Percentiles rank a stretch among this genome's conserved stretches.
Evolutionary conservation across 1,140 invertebrate species (phyloP).

Genomic region (Bombus picipes): DNA sequence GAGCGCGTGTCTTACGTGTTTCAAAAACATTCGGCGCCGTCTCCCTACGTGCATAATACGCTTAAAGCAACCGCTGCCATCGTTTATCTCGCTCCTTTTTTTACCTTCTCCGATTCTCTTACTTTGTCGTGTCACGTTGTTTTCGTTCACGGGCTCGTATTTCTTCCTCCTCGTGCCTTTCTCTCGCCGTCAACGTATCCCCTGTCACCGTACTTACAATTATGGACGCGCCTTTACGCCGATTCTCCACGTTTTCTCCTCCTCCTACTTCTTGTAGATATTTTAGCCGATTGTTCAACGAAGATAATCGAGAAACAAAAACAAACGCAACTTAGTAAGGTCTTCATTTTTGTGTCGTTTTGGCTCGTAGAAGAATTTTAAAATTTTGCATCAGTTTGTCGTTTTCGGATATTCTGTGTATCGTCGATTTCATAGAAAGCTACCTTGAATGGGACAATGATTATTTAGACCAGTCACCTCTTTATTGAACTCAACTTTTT

Average conservation of each 20-base stretch:
- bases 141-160: slow-evolving; percentile 42
- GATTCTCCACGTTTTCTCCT: background rate
- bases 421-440: too few species aligned
- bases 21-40: slow-evolving; percentile 74
- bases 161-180: slow-evolving; percentile 36
- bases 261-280: background rate
- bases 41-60: slow-evolving; percentile 39
- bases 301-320: too few species aligned
- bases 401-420: too few species aligned
- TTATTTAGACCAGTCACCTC: too few species aligned
- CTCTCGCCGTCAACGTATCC: background rate
- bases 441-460: too few species aligned
- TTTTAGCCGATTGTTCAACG: background rate
- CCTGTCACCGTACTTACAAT: slow-evolving; percentile 1
- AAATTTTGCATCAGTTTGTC: too few species aligned
- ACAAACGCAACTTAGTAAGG: too few species aligned
- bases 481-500: too few species aligned
- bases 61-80: slow-evolving; percentile 15
- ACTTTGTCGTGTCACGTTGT: background rate
- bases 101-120: background rate
- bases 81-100: background rate
- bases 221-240: slow-evolving; percentile 18
- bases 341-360: too few species aligned
- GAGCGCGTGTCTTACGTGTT: slow-evolving; percentile 72
- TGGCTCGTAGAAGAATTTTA: too few species aligned